Evolutionary conservation across 2,888 invertebrate genomes (phyloP).

Genomic region (Hoplodrina blanda): DNA sequence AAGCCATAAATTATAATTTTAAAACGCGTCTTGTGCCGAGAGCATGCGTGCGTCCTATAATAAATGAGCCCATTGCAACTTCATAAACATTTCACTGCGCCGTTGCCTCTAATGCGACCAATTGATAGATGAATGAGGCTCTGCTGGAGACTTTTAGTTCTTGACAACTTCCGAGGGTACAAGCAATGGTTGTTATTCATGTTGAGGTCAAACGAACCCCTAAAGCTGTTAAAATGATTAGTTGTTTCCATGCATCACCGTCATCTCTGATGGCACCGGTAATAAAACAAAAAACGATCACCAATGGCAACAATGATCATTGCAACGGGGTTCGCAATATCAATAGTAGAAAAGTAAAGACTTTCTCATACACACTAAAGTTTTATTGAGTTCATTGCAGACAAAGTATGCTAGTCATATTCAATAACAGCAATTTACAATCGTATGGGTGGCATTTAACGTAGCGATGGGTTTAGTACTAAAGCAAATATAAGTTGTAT

Average conservation of each 20-base stretch:
- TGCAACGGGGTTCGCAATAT: slow-evolving; percentile 24
- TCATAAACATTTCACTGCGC: slow-evolving; percentile 70
- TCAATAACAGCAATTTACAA: slow-evolving; percentile 78
- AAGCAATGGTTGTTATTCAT: slow-evolving; percentile 30
- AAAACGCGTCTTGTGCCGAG: slow-evolving; percentile 77
- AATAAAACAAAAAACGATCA: slow-evolving; percentile 43
- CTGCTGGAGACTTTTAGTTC: slow-evolving; percentile 52
- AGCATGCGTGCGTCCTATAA: slow-evolving; percentile 72
- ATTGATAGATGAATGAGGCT: slow-evolving; percentile 62
- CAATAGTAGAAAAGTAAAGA: slow-evolving; percentile 36
- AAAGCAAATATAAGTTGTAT: slow-evolving; percentile 68
- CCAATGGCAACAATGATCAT: slow-evolving; percentile 46
- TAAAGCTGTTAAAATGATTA: slow-evolving; percentile 43
- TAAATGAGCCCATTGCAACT: slow-evolving; percentile 72
- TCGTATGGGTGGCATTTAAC: slow-evolving; percentile 79
- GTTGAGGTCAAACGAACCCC: slow-evolving; percentile 39
- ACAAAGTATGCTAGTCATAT: slow-evolving; percentile 60
- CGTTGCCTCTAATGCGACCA: slow-evolving; percentile 56
- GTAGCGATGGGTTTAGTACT: slow-evolving; percentile 61
- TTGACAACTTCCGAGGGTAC: slow-evolving; percentile 30
- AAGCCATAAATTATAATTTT: slow-evolving; percentile 88
- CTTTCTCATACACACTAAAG: slow-evolving; percentile 57
- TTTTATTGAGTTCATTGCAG: slow-evolving; percentile 56
- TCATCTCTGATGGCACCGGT: slow-evolving; percentile 30
- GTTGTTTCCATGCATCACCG: slow-evolving; percentile 24